These are phyloP conservation scores for Scaptomyza cyrtandrae DNA, from an alignment of 2,888 invertebrate species.

Conservation along the genomic window DNA sequence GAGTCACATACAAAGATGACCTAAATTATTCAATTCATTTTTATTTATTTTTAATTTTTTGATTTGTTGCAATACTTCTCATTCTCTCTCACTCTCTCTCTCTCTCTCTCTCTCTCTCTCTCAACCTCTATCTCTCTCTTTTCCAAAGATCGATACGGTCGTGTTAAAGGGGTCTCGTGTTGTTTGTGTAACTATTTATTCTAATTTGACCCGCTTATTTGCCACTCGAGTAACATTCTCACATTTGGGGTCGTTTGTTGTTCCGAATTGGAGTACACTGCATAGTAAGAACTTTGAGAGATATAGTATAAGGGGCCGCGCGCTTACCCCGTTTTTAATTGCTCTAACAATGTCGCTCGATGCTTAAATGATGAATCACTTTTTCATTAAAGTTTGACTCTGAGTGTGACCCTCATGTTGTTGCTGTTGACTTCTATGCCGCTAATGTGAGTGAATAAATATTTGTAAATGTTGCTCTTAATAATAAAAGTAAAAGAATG, in stretches of 20 bases:
- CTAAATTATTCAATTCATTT: slow-evolving; percentile 83
- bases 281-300: slow-evolving; percentile 6
- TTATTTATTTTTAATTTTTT: slow-evolving; percentile 84
- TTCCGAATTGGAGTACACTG: slow-evolving; percentile 22
- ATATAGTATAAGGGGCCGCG: slow-evolving; percentile 38
- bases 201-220: slow-evolving; percentile 84
- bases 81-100: slow-evolving; percentile 4
- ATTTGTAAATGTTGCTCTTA: slow-evolving; percentile 15
- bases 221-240: slow-evolving; percentile 54
- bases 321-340: slow-evolving; percentile 74
- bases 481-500: background rate
- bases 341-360: slow-evolving; percentile 66
- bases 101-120: slow-evolving; percentile 24
- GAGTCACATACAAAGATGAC: slow-evolving; percentile 66
- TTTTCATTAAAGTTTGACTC: slow-evolving; percentile 80
- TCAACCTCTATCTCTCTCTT: slow-evolving; percentile 11
- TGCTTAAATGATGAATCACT: slow-evolving; percentile 83
- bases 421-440: slow-evolving; percentile 56
- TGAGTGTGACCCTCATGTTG: slow-evolving; percentile 80
- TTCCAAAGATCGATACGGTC: slow-evolving; percentile 31
- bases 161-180: slow-evolving; percentile 70
- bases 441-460: slow-evolving; percentile 47
- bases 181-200: slow-evolving; percentile 82
- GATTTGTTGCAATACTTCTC: slow-evolving; percentile 78
- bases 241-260: slow-evolving; percentile 50